These are phyloP conservation scores for Polyploca ridens DNA, from an alignment of 2,888 invertebrate genomes.

Conservation along the genomic window DNA sequence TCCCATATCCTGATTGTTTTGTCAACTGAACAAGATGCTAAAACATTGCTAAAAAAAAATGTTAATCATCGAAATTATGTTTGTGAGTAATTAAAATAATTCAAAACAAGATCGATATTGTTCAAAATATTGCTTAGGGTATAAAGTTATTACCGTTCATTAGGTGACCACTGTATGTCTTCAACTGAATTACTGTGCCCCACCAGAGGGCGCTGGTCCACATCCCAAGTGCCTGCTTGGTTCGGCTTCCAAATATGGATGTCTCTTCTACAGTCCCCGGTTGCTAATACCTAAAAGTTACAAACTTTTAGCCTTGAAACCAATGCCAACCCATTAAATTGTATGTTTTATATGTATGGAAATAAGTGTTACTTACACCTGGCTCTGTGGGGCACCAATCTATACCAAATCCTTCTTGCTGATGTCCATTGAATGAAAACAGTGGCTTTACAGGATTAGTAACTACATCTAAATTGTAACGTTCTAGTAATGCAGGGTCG, in stretches of 20 bases:
- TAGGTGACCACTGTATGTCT: constrained; percentile 99
- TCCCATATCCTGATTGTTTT: constrained; percentile 98
- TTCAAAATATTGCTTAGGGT: too few relatives aligned
- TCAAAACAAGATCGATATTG: too few relatives aligned
- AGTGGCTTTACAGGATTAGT: constrained; percentile 86
- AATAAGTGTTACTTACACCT: constrained; percentile 84
- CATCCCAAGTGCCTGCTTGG: constrained; percentile 92
- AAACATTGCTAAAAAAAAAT: constrained; percentile 85
- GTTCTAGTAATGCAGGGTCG: constrained; percentile 85
- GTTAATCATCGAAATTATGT: not conserved
- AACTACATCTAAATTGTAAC: constrained; percentile 86
- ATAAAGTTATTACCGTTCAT: constrained; percentile 85
- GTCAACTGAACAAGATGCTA: constrained; percentile 95
- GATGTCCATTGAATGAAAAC: constrained; percentile 96
- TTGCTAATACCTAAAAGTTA: constrained; percentile 90
- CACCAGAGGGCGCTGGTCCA: constrained; percentile 94
- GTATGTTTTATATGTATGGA: too few relatives aligned
- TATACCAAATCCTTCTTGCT: constrained; percentile 96
- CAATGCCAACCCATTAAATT: too few relatives aligned
- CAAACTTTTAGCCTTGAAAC: not conserved
- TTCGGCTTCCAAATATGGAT: constrained; percentile 97
- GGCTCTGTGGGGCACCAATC: constrained; percentile 94
- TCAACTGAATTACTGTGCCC: constrained; percentile 98
- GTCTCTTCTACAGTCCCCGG: constrained; percentile 96
- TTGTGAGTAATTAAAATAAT: too few relatives aligned